These are phyloP conservation scores for Poicephalus gulielmi DNA, from an alignment of 2,113 vertebrate genomes.

Conservation along the genomic window DNA sequence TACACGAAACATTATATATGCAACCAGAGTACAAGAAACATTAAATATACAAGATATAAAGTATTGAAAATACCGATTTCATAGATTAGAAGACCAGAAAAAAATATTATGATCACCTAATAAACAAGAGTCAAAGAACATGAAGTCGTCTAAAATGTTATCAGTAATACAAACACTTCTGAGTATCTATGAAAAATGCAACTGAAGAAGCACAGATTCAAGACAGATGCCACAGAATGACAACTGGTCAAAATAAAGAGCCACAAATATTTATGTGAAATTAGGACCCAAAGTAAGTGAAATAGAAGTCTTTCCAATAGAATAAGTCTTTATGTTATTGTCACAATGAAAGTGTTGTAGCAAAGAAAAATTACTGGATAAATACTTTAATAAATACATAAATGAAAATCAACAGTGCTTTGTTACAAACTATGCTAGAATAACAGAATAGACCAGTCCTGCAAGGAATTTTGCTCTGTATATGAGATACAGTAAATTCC, in stretches of 20 bases:
- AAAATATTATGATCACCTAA: neutral
- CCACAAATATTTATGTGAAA: neutral
- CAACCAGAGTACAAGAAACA: neutral
- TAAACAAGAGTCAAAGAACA: neutral
- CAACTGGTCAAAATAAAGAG: constrained; percentile 1
- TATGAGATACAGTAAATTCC: neutral
- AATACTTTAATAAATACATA: neutral
- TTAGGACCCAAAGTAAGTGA: neutral
- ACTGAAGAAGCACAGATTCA: neutral
- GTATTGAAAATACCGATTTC: neutral
- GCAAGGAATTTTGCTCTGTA: neutral
- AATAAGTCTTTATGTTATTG: neutral
- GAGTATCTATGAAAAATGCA: neutral
- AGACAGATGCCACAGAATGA: neutral
- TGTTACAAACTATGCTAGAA: neutral
- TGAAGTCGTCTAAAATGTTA: neutral
- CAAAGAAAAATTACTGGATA: neutral
- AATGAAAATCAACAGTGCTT: neutral
- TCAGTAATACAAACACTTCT: neutral
- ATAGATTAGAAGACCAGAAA: neutral
- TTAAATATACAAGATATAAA: neutral
- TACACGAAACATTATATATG: neutral
- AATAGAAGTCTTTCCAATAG: neutral
- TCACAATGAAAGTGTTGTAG: neutral
- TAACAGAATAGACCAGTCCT: neutral